A percentile compares a stretch with the other conserved stretches of the same genome.
Evolutionary conservation across 2,113 vertebrate species (phyloP).

Genomic region (Muscicapa adusta): DNA sequence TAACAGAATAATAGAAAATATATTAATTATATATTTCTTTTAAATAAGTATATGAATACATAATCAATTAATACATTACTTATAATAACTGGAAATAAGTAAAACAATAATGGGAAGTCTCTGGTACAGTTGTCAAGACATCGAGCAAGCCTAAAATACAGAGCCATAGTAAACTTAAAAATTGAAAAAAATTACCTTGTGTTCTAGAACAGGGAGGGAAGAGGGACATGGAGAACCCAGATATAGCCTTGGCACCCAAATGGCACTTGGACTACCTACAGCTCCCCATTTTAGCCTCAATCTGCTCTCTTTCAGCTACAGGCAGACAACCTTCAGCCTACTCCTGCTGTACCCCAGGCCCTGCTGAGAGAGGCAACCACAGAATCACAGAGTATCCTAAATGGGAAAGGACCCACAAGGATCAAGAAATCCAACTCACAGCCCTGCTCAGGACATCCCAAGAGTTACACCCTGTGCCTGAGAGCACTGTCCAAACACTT

Average conservation of each 20-base stretch:
- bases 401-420: neutral
- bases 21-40: neutral
- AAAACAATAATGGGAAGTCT: neutral
- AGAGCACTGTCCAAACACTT: neutral
- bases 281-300: neutral
- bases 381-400: neutral
- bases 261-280: neutral
- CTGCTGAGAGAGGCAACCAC: neutral
- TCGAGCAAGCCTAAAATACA: neutral
- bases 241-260: neutral
- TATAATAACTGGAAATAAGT: neutral
- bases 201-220: neutral
- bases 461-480: neutral
- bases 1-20: neutral
- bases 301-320: neutral
- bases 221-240: neutral
- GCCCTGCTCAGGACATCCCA: neutral
- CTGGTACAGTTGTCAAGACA: neutral
- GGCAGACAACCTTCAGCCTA: neutral
- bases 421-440: neutral
- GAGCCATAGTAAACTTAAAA: neutral
- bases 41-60: neutral
- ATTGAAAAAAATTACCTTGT: neutral
- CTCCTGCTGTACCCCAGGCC: neutral
- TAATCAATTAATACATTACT: neutral